Percentiles rank a stretch among this genome's conserved stretches.
Evolutionary conservation across 1,140 invertebrate genomes (phyloP).

Genomic region (Ruditapes philippinarum): DNA sequence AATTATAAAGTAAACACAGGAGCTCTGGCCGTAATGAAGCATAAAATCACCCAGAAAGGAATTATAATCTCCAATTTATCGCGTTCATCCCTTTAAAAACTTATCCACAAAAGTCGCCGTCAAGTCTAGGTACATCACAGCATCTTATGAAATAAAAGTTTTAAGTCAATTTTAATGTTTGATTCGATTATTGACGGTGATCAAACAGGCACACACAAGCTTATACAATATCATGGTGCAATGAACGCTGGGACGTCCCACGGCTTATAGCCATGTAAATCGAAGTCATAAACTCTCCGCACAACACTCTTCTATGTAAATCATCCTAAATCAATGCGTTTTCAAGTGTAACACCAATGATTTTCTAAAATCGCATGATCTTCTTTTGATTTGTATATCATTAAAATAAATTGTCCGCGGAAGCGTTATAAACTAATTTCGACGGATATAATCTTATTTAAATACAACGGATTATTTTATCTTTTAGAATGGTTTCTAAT

Average conservation of each 20-base stretch:
- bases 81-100: slow-evolving; percentile 33
- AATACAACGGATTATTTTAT: too few species aligned
- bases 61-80: slow-evolving; percentile 61
- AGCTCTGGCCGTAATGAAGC: slow-evolving; percentile 30
- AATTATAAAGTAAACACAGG: slow-evolving; percentile 61
- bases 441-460: too few species aligned
- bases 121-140: slow-evolving; percentile 33
- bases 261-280: slow-evolving; percentile 19
- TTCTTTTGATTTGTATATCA: not conserved
- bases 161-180: slow-evolving; percentile 61
- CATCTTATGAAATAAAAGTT: slow-evolving; percentile 51
- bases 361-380: not conserved
- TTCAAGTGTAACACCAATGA: slow-evolving; percentile 8
- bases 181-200: slow-evolving; percentile 54
- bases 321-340: not conserved
- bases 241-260: not conserved
- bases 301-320: slow-evolving; percentile 4
- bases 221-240: not conserved
- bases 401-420: slow-evolving; percentile 7
- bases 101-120: slow-evolving; percentile 39
- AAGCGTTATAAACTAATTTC: not conserved
- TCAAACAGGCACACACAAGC: not conserved
- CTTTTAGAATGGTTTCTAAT: too few species aligned
- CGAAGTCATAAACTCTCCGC: not conserved
- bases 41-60: slow-evolving; percentile 50